Evolutionary conservation across 2,797 vertebrate genomes (phyloP).

Genomic region (Argentina silus): DNA sequence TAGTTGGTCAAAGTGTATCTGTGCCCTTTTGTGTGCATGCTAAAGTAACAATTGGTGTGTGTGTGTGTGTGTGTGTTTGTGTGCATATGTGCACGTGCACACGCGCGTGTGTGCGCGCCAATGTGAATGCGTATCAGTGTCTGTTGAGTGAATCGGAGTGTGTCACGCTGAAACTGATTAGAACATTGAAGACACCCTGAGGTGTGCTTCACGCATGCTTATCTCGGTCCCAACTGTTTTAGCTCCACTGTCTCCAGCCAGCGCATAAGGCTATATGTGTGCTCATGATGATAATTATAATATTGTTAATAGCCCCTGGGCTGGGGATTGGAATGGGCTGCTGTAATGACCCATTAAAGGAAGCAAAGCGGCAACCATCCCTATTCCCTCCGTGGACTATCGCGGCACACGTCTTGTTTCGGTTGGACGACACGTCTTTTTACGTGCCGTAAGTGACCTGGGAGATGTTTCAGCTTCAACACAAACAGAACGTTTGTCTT

Average conservation of each 20-base stretch:
- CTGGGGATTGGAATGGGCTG: not conserved
- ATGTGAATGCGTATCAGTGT: too few species aligned
- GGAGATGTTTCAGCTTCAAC: too few species aligned
- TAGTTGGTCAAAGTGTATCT: not conserved
- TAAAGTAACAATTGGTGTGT: not conserved
- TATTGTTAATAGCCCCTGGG: constrained; percentile 3
- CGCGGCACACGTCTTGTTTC: too few species aligned
- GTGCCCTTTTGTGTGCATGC: constrained; percentile 8
- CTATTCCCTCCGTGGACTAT: not conserved
- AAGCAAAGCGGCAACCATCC: not conserved
- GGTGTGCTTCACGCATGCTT: not conserved
- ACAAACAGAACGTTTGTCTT: too few species aligned
- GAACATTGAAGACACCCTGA: not conserved
- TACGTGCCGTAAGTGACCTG: too few species aligned
- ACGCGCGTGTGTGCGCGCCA: too few species aligned
- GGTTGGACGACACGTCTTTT: too few species aligned
- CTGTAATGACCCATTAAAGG: constrained; percentile 11
- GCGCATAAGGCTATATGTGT: not conserved
- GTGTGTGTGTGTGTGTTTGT: too few species aligned
- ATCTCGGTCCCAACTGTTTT: constrained; percentile 1
- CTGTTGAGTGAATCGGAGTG: too few species aligned
- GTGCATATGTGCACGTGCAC: too few species aligned
- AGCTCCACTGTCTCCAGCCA: constrained; percentile 41
- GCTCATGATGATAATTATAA: constrained; percentile 6
- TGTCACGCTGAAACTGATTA: constrained; percentile 6